Conservation (phyloP, 2,113 vertebrate genomes). For the Aythya baeri region DNA sequence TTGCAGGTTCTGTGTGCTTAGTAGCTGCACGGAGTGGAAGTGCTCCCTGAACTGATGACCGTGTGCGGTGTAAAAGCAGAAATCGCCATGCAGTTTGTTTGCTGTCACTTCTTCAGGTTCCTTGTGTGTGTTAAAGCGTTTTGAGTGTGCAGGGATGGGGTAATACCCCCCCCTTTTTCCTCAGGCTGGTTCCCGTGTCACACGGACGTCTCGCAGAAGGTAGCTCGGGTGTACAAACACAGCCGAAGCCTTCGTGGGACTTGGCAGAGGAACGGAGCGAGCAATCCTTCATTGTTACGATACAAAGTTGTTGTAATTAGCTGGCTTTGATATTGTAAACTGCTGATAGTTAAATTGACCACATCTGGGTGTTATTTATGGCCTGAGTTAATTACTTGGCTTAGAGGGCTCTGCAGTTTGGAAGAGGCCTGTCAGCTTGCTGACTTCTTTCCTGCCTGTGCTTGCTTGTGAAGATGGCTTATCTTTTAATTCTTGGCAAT, state of each 20-base stretch:
- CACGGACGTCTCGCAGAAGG: neutral
- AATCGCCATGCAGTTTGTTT: neutral
- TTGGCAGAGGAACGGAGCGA: slow-evolving; percentile 18
- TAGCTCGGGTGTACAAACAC: neutral
- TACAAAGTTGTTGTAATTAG: neutral
- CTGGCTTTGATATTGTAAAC: slow-evolving; percentile 33
- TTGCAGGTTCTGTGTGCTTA: neutral
- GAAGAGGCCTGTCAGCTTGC: neutral
- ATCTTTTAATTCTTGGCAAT: neutral
- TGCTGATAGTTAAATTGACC: slow-evolving; percentile 23
- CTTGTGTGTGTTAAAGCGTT: neutral
- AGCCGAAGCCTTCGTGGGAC: slow-evolving; percentile 10
- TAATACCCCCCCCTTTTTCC: neutral
- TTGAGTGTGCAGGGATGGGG: neutral
- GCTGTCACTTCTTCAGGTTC: neutral
- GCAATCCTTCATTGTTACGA: neutral
- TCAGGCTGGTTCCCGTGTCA: neutral
- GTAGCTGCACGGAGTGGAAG: neutral
- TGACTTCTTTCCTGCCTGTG: slow-evolving; percentile 3
- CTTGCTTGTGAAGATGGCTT: slow-evolving; percentile 18
- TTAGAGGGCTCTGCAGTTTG: neutral
- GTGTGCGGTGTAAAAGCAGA: neutral
- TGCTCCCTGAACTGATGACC: neutral
- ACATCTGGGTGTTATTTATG: slow-evolving; percentile 15
- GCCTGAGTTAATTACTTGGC: neutral